Percentiles rank a stretch among this genome's conserved stretches.
Conservation (phyloP, 2,888 invertebrate species). For the Psococerastis gibbosa region DNA sequence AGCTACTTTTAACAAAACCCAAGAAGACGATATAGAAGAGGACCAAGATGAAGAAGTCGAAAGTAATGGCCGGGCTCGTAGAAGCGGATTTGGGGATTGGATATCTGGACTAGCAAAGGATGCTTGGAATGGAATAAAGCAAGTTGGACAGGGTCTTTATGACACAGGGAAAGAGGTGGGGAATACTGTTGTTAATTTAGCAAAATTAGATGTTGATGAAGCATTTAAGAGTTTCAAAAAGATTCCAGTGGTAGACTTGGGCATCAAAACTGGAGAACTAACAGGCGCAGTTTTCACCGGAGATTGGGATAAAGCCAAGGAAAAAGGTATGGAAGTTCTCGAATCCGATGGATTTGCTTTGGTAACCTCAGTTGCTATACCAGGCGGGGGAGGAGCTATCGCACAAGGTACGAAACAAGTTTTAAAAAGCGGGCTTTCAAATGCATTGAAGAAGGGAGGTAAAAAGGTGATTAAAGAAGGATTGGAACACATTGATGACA, state of each 20-base stretch:
- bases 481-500: background rate
- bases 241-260: conserved; percentile 1
- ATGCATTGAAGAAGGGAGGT: background rate
- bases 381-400: background rate
- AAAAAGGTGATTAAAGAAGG: background rate
- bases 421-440: background rate
- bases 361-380: background rate
- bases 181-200: background rate
- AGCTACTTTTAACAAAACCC: too few relatives aligned
- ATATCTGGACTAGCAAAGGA: too few relatives aligned
- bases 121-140: background rate
- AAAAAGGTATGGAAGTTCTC: background rate
- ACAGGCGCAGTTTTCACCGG: background rate
- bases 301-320: background rate
- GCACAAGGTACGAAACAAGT: background rate
- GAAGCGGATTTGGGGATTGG: too few relatives aligned
- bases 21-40: too few relatives aligned
- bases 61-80: too few relatives aligned
- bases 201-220: background rate
- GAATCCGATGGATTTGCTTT: background rate
- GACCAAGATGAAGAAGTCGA: too few relatives aligned
- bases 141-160: background rate
- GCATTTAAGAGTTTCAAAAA: background rate
- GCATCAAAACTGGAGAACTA: background rate
- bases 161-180: conserved; percentile 1